A percentile compares a stretch with the other conserved stretches of the same genome.
phyloP scores from a whole-genome alignment of 2,113 vertebrate genomes.

The Alethe castanea region DNA sequence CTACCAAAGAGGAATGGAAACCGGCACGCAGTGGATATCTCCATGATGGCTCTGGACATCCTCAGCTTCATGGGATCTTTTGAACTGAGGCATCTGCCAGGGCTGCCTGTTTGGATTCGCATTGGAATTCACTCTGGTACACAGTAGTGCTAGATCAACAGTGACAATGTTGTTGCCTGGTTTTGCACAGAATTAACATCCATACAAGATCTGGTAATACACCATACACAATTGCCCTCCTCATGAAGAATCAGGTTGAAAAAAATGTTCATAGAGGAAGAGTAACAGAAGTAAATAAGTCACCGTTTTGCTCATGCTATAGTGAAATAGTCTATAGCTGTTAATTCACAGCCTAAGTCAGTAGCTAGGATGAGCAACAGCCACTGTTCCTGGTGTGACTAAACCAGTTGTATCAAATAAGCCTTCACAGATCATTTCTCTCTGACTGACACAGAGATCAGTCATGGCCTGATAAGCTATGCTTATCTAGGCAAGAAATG shows the following conservation, averaged over 20 bases:
- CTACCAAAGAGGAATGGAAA: slow-evolving; percentile 92
- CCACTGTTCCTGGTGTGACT: not conserved
- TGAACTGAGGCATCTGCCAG: slow-evolving; percentile 89
- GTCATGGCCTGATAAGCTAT: not conserved
- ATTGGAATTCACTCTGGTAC: slow-evolving; percentile 97
- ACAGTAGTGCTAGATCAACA: not conserved
- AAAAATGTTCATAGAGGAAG: not conserved
- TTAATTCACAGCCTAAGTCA: not conserved
- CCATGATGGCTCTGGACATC: slow-evolving; percentile 95
- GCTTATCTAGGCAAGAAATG: not conserved
- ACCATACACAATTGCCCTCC: not conserved
- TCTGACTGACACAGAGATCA: not conserved
- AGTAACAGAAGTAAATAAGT: not conserved
- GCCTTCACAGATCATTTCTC: not conserved
- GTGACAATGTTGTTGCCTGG: not conserved
- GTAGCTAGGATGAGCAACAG: not conserved
- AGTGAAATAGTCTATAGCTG: not conserved
- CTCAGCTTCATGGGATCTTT: slow-evolving; percentile 94
- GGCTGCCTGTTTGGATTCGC: slow-evolving; percentile 96
- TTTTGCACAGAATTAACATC: not conserved
- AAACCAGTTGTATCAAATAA: not conserved
- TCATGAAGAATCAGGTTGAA: not conserved
- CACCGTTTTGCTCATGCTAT: not conserved
- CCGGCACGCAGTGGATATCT: slow-evolving; percentile 91
- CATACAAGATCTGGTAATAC: not conserved